Evolutionary conservation across 2,113 vertebrate genomes (phyloP).

Genomic region (Picathartes gymnocephalus): DNA sequence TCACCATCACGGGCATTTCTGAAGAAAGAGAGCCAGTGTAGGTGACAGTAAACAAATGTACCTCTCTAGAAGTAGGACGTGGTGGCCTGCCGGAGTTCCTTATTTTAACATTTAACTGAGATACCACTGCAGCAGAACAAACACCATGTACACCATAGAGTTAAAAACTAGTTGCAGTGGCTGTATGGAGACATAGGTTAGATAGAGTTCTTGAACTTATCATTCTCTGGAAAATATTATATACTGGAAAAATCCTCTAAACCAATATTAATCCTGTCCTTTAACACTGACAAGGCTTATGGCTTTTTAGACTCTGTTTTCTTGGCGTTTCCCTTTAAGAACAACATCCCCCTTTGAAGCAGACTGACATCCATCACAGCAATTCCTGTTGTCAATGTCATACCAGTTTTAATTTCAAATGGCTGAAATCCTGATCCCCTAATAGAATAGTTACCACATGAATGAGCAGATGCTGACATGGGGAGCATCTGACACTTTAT

Average conservation of each 20-base stretch:
- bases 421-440: constrained; percentile 28
- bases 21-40: neutral
- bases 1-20: neutral
- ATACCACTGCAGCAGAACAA: neutral
- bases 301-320: neutral
- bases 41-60: neutral
- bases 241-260: neutral
- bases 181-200: neutral
- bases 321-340: neutral
- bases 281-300: neutral
- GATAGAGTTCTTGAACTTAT: neutral
- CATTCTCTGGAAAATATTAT: neutral
- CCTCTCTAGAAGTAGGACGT: neutral
- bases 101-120: neutral
- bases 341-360: neutral
- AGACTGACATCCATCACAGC: constrained; percentile 15
- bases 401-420: constrained; percentile 33
- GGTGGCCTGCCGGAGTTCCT: neutral
- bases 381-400: constrained; percentile 34
- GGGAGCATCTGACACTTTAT: constrained; percentile 37
- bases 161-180: neutral
- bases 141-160: neutral
- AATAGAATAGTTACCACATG: constrained; percentile 50
- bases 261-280: neutral
- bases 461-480: constrained; percentile 49